Conservation (phyloP, 1,140 invertebrate genomes). For the Drosophila auraria region DNA sequence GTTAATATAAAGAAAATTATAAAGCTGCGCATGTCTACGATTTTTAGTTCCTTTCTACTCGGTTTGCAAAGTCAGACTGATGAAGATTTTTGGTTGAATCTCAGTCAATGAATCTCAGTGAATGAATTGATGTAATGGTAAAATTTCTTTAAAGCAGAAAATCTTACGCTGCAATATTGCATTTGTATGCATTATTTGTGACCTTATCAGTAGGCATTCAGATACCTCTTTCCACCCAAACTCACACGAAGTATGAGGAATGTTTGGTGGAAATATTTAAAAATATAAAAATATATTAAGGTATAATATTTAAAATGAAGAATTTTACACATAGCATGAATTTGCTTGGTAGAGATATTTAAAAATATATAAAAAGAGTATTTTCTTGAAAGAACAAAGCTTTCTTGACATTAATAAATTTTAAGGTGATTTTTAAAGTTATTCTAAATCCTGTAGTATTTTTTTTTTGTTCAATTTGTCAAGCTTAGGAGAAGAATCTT, state of each 20-base stretch:
- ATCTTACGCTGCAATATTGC: constrained; percentile 26
- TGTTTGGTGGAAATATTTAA: background rate
- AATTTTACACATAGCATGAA: background rate
- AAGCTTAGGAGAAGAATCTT: no score
- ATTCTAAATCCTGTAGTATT: no score
- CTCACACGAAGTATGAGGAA: background rate
- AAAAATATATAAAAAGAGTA: no score
- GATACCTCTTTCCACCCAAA: background rate
- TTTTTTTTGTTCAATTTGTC: no score
- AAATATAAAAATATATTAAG: no score
- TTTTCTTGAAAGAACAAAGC: no score
- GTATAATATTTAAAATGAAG: no score
- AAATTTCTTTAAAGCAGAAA: constrained; percentile 11
- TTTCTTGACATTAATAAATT: no score
- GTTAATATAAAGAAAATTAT: background rate
- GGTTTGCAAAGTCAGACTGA: constrained; percentile 3
- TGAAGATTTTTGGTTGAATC: background rate
- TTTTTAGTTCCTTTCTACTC: background rate
- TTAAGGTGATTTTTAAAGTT: no score
- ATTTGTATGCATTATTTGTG: background rate
- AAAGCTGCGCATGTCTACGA: background rate
- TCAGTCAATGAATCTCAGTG: background rate
- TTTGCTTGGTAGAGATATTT: no score
- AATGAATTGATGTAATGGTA: background rate
- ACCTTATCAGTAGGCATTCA: constrained; percentile 1